A percentile compares a stretch with the other conserved stretches of the same genome.
These are phyloP conservation scores for Scyliorhinus canicula DNA, from an alignment of 2,797 vertebrate genomes.

Conservation along the genomic window DNA sequence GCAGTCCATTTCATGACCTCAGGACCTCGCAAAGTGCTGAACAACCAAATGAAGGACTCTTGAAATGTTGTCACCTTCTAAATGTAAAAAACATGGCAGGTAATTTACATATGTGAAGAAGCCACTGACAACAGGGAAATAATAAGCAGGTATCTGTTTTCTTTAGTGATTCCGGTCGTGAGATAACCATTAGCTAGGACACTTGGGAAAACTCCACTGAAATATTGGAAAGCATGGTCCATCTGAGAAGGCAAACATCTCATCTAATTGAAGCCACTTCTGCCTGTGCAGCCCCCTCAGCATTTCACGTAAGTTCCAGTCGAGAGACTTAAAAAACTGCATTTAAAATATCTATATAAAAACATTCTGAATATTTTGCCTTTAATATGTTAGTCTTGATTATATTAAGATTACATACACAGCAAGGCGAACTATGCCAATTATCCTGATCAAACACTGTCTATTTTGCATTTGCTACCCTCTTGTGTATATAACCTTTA, in stretches of 20 bases:
- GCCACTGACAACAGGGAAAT: neutral
- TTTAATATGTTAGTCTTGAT: neutral
- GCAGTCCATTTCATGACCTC: neutral
- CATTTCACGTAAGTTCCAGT: neutral
- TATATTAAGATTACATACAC: neutral
- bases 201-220: neutral
- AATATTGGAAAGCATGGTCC: neutral
- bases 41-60: neutral
- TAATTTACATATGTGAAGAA: neutral
- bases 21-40: neutral
- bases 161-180: neutral
- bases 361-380: neutral
- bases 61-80: neutral
- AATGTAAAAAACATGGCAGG: neutral
- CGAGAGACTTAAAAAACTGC: neutral
- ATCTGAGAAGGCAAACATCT: neutral
- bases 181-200: neutral
- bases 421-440: neutral
- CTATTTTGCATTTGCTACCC: neutral
- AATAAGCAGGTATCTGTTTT: neutral
- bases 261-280: neutral
- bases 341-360: neutral
- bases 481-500: conserved; percentile 21
- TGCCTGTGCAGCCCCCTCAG: neutral
- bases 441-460: conserved; percentile 1